Base-by-base conservation (phyloP, 2,888 invertebrate species). In the Tipula unca region DNA sequence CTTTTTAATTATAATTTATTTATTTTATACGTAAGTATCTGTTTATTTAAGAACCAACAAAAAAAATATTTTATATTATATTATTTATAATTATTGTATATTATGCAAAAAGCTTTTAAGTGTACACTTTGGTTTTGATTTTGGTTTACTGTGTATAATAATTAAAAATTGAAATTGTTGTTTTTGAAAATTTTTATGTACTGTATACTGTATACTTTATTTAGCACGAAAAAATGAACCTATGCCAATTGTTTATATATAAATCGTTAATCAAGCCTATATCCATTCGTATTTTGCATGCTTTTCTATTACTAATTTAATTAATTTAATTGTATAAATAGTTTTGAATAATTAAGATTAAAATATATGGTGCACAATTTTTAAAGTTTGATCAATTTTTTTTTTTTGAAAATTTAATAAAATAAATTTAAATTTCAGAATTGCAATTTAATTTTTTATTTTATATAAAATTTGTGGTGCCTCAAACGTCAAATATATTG, bases 21-120 rank as follows among this genome's bases (percentile, higher is more conserved):
- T 69, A 69, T 69, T 69, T 69, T 69, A 69, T 69, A 69, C 69
- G 69, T 69, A 69, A 69, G 69, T 69, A 69, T 69, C 69, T 20
- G 8, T 69, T 69, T n/a, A 13, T 10, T 17, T 48, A 17, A 48
- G 17, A 48, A 48, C 69, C 69, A 54, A 54, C 3, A 42, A 54
- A 32, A 69, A 10, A 69, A 48, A 10, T 69, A 69, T 69, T 69
- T 69, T 69, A 10, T 69, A 25, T 69, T 69, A 69, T 69, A 69
- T 69, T 69, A 25, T 69, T 69, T 32, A 32, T 32, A 32, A 32
- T 32, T 32, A 6, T 32, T 32, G 6, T 32, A 1, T 69, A 69
- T 69, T 69, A 69, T 69, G 69, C 69, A 25, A 69, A 69, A 69
- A 13, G 20, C 25, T 25, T 69, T 69, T 69, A 69, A 69, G 25